Evolutionary conservation across 2,888 invertebrate species (phyloP), one percentile per base, ranked within the genome.

Genomic region (Siphlonurus alternatus): DNA sequence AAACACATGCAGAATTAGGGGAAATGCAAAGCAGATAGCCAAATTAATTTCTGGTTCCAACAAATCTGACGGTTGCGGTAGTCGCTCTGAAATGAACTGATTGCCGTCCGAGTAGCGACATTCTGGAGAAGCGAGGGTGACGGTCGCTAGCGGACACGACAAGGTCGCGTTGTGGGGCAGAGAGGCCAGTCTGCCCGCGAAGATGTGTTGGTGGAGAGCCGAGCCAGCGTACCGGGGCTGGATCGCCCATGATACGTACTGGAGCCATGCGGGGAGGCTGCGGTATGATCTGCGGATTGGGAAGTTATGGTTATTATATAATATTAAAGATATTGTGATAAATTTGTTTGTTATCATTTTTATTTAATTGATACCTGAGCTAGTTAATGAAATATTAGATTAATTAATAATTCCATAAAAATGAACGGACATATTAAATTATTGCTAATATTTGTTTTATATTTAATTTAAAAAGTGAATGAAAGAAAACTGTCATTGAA

Each of bases 141-240:
- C 38, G 5, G n/a, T 56, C 5, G 22, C n/a, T 5, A 56, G 19
- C 5, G 56, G 56, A 56, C 56, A 56, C 7, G 56, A 20, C 19
- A 56, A 20, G 5, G 56, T 56, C n/a, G 56, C 5, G 56, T 56
- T 56, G 56, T 56, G 56, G 19, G 56, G 56, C 15, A 38, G 38
- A 7, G 56, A n/a, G n/a, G 56, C 5, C 15, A 56, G 7, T n/a
- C 56, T 5, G n/a, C 22, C 56, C 5, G 56, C n/a, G 22, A 56
- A 22, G 15, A 56, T 20, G 19, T n/a, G 19, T 56, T 56, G 56
- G 20, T 56, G 56, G 5, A 56, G 56, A n/a, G 56, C 56, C 1
- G 88, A 85, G 0, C 89, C 85, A 0, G 88, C 88, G 74, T 91
- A 93, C 7, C 90, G 82, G 0, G 87, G 84, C 74, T 91, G 89